These are phyloP conservation scores for Drosophila pseudotalamancana DNA, from an alignment of 2,888 invertebrate species.

Conservation along the genomic window DNA sequence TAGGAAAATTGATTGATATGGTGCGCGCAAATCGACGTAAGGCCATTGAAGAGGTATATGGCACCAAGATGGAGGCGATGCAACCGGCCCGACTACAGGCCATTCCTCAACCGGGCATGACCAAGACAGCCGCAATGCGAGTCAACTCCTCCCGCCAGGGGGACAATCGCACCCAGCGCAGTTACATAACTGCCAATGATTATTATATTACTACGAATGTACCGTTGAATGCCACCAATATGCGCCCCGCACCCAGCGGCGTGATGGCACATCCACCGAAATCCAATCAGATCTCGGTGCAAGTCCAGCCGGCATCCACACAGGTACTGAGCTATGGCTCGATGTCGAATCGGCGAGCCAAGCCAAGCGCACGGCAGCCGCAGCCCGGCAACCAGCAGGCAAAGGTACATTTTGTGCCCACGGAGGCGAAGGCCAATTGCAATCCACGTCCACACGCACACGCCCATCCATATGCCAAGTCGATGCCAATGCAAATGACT, in stretches of 20 bases:
- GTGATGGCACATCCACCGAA: slow-evolving; percentile 15
- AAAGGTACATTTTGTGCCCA: slow-evolving; percentile 48
- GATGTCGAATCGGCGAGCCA: slow-evolving; percentile 44
- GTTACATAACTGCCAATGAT: slow-evolving; percentile 64
- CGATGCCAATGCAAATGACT: slow-evolving; percentile 22
- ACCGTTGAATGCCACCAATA: slow-evolving; percentile 49
- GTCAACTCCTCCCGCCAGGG: slow-evolving; percentile 39
- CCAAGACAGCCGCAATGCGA: slow-evolving; percentile 56
- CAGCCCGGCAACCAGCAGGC: slow-evolving; percentile 2
- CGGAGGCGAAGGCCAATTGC: slow-evolving; percentile 25
- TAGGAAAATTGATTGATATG: slow-evolving; percentile 53
- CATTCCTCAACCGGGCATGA: slow-evolving; percentile 38
- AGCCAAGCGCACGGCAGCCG: slow-evolving; percentile 43
- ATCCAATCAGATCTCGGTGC: slow-evolving; percentile 18
- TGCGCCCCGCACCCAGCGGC: slow-evolving; percentile 33
- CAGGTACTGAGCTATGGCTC: slow-evolving; percentile 40
- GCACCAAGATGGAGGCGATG: slow-evolving; percentile 64
- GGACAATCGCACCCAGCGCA: slow-evolving; percentile 63
- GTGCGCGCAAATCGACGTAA: slow-evolving; percentile 78
- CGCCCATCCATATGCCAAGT: slow-evolving; percentile 26
- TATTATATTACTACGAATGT: slow-evolving; percentile 67
- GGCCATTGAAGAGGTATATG: slow-evolving; percentile 80
- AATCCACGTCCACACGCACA: slow-evolving; percentile 30
- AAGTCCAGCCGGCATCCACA: slow-evolving; percentile 8
- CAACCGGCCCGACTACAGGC: slow-evolving; percentile 50